A percentile compares a stretch with the other conserved stretches of the same genome.
Conservation (phyloP, 2,888 invertebrate species). For the Linnaemya vulpina region DNA sequence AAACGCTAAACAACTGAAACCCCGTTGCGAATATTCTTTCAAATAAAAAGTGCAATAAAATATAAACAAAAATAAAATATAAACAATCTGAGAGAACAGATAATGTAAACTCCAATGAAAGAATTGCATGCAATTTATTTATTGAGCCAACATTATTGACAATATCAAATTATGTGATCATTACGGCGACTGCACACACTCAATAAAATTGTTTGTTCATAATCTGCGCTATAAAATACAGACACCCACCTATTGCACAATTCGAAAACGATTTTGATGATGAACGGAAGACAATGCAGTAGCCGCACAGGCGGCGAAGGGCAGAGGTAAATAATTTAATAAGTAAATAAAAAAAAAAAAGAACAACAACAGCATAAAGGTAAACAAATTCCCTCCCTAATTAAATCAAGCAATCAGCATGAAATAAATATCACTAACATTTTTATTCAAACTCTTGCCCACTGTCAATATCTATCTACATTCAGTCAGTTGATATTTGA, state of each 20-base stretch:
- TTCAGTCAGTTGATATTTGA: not conserved
- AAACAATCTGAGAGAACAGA: not conserved
- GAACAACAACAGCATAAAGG: constrained; percentile 12
- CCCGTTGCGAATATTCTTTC: not conserved
- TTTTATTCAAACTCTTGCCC: constrained; percentile 37
- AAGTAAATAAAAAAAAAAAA: constrained; percentile 23
- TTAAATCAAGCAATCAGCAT: constrained; percentile 81
- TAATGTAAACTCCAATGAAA: constrained; percentile 57
- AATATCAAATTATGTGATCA: constrained; percentile 67
- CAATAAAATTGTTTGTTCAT: constrained; percentile 7
- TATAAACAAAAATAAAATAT: not conserved
- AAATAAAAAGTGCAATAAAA: constrained; percentile 11
- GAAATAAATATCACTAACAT: constrained; percentile 79
- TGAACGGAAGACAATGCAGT: constrained; percentile 13
- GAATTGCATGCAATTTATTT: constrained; percentile 65
- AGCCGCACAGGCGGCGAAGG: not conserved
- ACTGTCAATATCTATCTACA: constrained; percentile 62
- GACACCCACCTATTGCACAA: constrained; percentile 12
- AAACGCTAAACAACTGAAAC: no score
- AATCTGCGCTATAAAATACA: constrained; percentile 14
- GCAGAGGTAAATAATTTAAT: constrained; percentile 4
- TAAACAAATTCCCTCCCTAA: constrained; percentile 73
- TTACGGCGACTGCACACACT: constrained; percentile 15
- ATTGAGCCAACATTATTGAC: constrained; percentile 51
- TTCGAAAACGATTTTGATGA: constrained; percentile 19